phyloP scores from a whole-genome alignment of 2,888 invertebrate genomes.

The Siphlonurus alternatus region DNA sequence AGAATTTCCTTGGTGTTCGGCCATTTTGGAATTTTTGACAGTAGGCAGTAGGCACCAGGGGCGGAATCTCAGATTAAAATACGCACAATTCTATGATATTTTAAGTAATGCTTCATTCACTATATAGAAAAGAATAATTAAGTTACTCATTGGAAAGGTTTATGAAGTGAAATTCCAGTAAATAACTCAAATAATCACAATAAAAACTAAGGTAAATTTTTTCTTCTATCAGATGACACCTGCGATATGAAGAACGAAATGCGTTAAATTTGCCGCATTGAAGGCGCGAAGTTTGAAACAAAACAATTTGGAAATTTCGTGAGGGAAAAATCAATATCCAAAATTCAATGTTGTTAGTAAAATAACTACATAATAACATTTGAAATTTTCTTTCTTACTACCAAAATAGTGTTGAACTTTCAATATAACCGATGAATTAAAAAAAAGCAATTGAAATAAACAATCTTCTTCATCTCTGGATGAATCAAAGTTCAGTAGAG shows the following conservation, averaged over 20 bases:
- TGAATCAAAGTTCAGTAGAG: no score
- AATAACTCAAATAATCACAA: background rate
- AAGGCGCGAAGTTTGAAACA: background rate
- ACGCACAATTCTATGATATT: background rate
- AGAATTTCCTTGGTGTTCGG: constrained; percentile 55
- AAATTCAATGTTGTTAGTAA: no score
- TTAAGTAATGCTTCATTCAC: background rate
- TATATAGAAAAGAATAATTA: background rate
- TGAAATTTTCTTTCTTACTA: no score
- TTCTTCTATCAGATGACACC: background rate
- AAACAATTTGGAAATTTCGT: no score
- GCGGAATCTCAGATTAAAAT: background rate
- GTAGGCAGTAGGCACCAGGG: background rate
- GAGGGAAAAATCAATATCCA: no score
- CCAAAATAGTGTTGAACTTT: no score
- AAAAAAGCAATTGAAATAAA: no score
- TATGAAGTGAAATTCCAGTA: background rate
- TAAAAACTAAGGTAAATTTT: background rate
- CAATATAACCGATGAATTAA: no score
- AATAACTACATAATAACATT: no score
- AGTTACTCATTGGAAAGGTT: background rate
- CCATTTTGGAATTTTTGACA: constrained; percentile 44
- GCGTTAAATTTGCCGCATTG: background rate
- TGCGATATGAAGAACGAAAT: background rate
- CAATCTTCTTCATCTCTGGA: no score